A percentile compares a stretch with the other conserved stretches of the same genome.
phyloP scores from a whole-genome alignment of 2,797 vertebrate genomes.

The Acanthornis magna region DNA sequence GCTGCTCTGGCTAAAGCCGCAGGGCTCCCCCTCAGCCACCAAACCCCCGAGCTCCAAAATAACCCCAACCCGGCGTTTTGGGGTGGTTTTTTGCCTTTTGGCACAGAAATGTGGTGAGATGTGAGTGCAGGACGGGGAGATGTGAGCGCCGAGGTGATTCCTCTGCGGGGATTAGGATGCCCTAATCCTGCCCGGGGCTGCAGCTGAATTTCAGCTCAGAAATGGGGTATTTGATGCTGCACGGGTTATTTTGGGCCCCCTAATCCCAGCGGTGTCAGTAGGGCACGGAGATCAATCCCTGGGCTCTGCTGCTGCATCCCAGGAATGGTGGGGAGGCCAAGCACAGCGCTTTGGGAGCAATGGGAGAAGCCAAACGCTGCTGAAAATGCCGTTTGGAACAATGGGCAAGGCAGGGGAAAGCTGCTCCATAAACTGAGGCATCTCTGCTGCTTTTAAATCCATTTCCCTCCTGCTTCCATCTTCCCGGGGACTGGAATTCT shows the following conservation, averaged over 20 bases:
- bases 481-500: background rate
- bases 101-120: too few relatives aligned
- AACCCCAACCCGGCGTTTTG: rapidly evolving
- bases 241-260: background rate
- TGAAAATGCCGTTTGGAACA: rapidly evolving
- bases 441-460: background rate
- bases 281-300: background rate
- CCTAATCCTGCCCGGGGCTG: background rate
- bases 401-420: background rate
- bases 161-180: rapidly evolving
- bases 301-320: background rate
- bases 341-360: background rate
- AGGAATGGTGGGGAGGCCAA: too few relatives aligned
- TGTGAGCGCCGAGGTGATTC: background rate
- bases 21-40: too few relatives aligned
- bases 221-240: background rate
- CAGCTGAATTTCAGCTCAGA: background rate
- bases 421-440: background rate
- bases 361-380: background rate
- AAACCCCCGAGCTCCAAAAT: background rate
- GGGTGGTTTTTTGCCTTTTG: rapidly evolving
- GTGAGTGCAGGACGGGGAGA: background rate
- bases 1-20: background rate
- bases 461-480: background rate
- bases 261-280: background rate